Conservation (phyloP, 2,113 vertebrate genomes). For the Oryzias curvinotus region DNA sequence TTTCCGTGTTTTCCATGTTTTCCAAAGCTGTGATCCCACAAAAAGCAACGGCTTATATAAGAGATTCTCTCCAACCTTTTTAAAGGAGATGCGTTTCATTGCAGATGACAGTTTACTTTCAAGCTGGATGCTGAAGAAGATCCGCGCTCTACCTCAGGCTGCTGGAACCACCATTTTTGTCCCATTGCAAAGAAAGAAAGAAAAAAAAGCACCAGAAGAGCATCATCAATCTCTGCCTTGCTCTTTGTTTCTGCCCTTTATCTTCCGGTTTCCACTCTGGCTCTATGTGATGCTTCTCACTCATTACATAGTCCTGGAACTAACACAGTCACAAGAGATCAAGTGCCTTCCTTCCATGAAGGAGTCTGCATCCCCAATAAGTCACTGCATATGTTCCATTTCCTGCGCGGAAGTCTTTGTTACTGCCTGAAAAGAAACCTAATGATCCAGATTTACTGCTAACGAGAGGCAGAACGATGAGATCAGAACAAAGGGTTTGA, state of each 20-base stretch:
- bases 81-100: constrained; percentile 35
- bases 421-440: constrained; percentile 56
- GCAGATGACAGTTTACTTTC: constrained; percentile 15
- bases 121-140: constrained; percentile 24
- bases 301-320: constrained; percentile 61
- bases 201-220: constrained; percentile 40
- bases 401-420: constrained; percentile 53
- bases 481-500: constrained; percentile 54
- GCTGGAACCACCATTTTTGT: constrained; percentile 25
- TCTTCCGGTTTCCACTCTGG: constrained; percentile 36
- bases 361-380: constrained; percentile 39
- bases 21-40: no score
- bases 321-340: constrained; percentile 32
- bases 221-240: constrained; percentile 62
- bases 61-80: constrained; percentile 18
- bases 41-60: constrained; percentile 7
- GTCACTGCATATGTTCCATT: constrained; percentile 34
- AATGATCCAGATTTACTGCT: constrained; percentile 64
- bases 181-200: constrained; percentile 34
- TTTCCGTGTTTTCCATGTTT: no score
- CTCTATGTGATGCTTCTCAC: constrained; percentile 39
- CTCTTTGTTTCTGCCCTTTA: constrained; percentile 41
- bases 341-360: neutral
- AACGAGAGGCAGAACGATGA: constrained; percentile 66
- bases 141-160: constrained; percentile 22